Percentiles rank a stretch among this genome's conserved stretches.
These are phyloP conservation scores for Myotis davidii DNA, from an alignment of 2,113 vertebrate species.

Conservation along the genomic window DNA sequence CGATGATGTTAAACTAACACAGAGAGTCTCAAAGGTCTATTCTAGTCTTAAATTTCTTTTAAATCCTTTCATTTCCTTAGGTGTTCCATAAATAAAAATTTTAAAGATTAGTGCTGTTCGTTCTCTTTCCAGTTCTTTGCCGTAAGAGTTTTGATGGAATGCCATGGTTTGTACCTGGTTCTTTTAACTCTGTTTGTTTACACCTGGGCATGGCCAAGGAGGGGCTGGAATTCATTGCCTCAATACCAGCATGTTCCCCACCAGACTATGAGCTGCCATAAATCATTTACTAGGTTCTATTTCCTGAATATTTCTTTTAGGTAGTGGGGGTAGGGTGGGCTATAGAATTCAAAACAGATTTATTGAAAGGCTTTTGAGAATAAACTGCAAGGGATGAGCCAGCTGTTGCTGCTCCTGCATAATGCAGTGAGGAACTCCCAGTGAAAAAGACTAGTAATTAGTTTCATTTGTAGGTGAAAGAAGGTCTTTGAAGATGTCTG, in stretches of 20 bases:
- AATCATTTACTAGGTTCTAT: constrained; percentile 87
- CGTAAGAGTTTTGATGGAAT: neutral
- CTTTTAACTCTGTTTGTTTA: constrained; percentile 76
- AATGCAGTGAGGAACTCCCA: constrained; percentile 62
- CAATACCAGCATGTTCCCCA: constrained; percentile 75
- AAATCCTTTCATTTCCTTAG: constrained; percentile 28
- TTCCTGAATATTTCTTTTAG: constrained; percentile 82
- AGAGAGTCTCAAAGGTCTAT: neutral
- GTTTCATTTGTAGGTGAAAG: constrained; percentile 86
- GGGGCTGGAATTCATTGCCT: constrained; percentile 79
- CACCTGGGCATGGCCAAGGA: constrained; percentile 81
- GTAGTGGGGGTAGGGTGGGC: constrained; percentile 67
- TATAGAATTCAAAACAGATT: constrained; percentile 86
- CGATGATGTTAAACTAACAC: neutral
- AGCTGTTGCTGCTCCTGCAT: constrained; percentile 76
- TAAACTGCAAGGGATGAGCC: constrained; percentile 79
- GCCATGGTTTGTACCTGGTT: neutral
- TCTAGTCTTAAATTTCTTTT: neutral
- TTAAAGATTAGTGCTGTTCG: neutral
- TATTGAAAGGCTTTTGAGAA: constrained; percentile 80
- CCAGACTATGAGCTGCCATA: constrained; percentile 82
- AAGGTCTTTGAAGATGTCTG: constrained; percentile 83
- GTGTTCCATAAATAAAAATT: neutral
- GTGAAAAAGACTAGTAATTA: constrained; percentile 82
- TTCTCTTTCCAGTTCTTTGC: neutral